Percentiles rank a stretch among this genome's conserved stretches.
Evolutionary conservation across 2,797 vertebrate species (phyloP).

Genomic region (Amblyopsis hoosieri): DNA sequence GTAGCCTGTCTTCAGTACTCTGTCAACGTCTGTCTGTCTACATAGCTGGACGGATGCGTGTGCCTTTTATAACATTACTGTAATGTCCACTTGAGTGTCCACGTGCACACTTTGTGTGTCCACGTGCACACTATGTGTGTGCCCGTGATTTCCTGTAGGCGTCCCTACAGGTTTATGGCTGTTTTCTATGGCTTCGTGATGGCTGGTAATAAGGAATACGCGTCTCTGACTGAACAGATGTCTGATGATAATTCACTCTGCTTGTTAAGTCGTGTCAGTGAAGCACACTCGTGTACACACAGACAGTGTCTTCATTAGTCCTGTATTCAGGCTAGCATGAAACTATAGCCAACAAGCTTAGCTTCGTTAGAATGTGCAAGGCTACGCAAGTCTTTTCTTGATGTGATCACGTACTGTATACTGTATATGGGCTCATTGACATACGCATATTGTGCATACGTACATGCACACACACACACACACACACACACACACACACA

Average conservation of each 20-base stretch:
- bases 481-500: no score
- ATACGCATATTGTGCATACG: conserved; percentile 1
- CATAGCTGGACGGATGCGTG: not conserved
- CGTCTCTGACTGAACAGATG: conserved; percentile 39
- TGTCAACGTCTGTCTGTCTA: conserved; percentile 10
- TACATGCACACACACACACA: conserved; percentile 8
- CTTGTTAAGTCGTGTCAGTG: conserved; percentile 40
- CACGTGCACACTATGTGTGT: conserved; percentile 12
- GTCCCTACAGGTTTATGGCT: conserved; percentile 33
- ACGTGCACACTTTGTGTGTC: conserved; percentile 18
- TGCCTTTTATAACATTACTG: conserved; percentile 33
- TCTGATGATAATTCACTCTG: conserved; percentile 39
- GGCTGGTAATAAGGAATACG: conserved; percentile 43
- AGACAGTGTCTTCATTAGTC: not conserved
- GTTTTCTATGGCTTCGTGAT: conserved; percentile 56
- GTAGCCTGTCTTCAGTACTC: conserved; percentile 37
- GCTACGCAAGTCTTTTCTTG: no score
- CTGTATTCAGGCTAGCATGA: not conserved
- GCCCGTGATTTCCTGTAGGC: conserved; percentile 14
- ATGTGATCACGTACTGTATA: no score
- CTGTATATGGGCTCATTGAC: not conserved
- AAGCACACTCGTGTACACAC: conserved; percentile 2
- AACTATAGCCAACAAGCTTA: not conserved
- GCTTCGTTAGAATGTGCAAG: no score
- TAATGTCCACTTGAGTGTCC: not conserved